Evolutionary conservation across 2,888 invertebrate genomes (phyloP).

Genomic region (Sesia apiformis): DNA sequence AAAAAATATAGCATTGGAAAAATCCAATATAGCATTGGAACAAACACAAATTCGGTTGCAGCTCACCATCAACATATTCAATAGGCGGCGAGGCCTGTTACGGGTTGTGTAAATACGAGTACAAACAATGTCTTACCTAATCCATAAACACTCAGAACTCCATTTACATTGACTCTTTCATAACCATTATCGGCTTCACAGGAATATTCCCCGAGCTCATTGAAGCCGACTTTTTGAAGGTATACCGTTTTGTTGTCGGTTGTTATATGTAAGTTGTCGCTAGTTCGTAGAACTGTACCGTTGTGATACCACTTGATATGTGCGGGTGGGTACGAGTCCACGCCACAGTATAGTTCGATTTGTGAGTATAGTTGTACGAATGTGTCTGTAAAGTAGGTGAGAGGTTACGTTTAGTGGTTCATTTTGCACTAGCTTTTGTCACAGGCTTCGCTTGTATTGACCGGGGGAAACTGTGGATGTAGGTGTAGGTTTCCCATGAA

Average conservation of each 20-base stretch:
- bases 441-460: too few species aligned
- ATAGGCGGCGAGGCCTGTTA: too few species aligned
- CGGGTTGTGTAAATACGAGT: too few species aligned
- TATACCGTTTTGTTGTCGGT: constrained; percentile 27
- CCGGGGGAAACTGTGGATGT: too few species aligned
- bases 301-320: constrained; percentile 45
- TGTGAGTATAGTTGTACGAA: constrained; percentile 38
- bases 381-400: constrained; percentile 30
- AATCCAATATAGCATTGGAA: too few species aligned
- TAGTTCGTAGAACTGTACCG: constrained; percentile 22
- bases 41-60: too few species aligned
- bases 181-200: constrained; percentile 69
- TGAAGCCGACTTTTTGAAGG: constrained; percentile 37
- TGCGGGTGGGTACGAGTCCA: constrained; percentile 34
- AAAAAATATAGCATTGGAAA: too few species aligned
- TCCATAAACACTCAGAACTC: constrained; percentile 33
- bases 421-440: too few species aligned
- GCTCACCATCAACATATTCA: too few species aligned
- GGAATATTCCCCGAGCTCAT: constrained; percentile 58
- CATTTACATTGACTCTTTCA: constrained; percentile 34
- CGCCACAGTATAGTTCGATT: constrained; percentile 29
- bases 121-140: constrained; percentile 33
- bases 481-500: too few species aligned
- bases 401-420: too few species aligned
- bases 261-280: constrained; percentile 21